Evolutionary conservation across 2,888 invertebrate species (phyloP).

Genomic region (Agrypnus murinus): DNA sequence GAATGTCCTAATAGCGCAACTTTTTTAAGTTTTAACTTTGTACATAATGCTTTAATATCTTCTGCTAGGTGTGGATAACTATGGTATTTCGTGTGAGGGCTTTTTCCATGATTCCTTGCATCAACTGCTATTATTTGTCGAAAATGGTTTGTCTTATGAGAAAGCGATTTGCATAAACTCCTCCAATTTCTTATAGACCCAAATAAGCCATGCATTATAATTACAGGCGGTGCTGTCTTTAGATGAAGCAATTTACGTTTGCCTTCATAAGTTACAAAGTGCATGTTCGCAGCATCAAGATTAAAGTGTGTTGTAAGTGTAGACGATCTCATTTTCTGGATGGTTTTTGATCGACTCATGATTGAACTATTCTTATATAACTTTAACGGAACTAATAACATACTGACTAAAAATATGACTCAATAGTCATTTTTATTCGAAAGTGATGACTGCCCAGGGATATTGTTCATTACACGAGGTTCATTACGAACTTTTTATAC

Average conservation of each 20-base stretch:
- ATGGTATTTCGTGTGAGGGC: slow-evolving; percentile 85
- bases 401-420: too few relatives aligned
- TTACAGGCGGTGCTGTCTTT: slow-evolving; percentile 75
- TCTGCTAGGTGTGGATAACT: slow-evolving; percentile 83
- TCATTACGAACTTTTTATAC: too few relatives aligned
- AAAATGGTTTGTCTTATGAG: slow-evolving; percentile 78
- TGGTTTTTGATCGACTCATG: too few relatives aligned
- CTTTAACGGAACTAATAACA: too few relatives aligned
- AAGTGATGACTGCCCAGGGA: too few relatives aligned
- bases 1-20: slow-evolving; percentile 90
- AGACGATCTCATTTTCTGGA: too few relatives aligned
- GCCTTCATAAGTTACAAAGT: slow-evolving; percentile 80
- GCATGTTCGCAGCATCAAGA: slow-evolving; percentile 75
- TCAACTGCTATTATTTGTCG: slow-evolving; percentile 88
- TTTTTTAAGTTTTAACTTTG: slow-evolving; percentile 77
- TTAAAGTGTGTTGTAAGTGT: too few relatives aligned
- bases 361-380: too few relatives aligned
- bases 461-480: too few relatives aligned
- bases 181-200: slow-evolving; percentile 93
- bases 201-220: slow-evolving; percentile 91
- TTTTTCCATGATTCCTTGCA: slow-evolving; percentile 96
- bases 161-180: slow-evolving; percentile 81
- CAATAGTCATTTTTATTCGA: too few relatives aligned
- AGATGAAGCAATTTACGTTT: slow-evolving; percentile 40
- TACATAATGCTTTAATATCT: slow-evolving; percentile 81